phyloP scores from a whole-genome alignment of 2,797 vertebrate genomes.

The Argya squamiceps region DNA sequence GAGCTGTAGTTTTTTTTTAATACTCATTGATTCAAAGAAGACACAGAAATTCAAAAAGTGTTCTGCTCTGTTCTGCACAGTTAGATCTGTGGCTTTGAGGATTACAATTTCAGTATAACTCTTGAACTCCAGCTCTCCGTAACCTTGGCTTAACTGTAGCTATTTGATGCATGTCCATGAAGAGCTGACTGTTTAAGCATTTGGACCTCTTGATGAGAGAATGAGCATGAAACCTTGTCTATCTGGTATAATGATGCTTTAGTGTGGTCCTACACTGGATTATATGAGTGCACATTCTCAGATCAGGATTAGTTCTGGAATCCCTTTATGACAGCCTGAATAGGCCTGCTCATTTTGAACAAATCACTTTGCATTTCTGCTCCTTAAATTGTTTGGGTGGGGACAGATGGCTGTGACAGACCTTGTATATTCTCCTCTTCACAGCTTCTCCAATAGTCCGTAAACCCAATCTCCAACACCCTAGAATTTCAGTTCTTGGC shows the following conservation, averaged over 20 bases:
- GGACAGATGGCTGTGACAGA: conserved; percentile 61
- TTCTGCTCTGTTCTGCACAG: neutral
- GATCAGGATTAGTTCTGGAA: neutral
- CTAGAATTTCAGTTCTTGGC: conserved; percentile 45
- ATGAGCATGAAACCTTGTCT: neutral
- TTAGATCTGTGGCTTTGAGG: neutral
- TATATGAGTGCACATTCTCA: neutral
- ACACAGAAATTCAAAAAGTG: neutral
- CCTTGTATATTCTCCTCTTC: conserved; percentile 53
- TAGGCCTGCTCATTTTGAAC: conserved; percentile 1
- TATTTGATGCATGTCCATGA: neutral
- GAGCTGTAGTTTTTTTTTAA: neutral
- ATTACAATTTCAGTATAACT: neutral
- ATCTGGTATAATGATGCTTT: neutral
- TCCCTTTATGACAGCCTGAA: neutral
- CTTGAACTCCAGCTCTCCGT: neutral
- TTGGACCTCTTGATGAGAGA: neutral
- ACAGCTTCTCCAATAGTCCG: conserved; percentile 58
- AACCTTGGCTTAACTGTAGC: neutral
- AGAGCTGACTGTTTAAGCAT: neutral
- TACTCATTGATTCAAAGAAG: neutral
- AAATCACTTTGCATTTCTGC: conserved; percentile 13
- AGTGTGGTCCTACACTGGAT: neutral
- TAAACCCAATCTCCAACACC: conserved; percentile 50
- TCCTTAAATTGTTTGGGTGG: conserved; percentile 45